Evolutionary conservation across 2,888 invertebrate genomes (phyloP).

Genomic region (Platerodrilus igneus): DNA sequence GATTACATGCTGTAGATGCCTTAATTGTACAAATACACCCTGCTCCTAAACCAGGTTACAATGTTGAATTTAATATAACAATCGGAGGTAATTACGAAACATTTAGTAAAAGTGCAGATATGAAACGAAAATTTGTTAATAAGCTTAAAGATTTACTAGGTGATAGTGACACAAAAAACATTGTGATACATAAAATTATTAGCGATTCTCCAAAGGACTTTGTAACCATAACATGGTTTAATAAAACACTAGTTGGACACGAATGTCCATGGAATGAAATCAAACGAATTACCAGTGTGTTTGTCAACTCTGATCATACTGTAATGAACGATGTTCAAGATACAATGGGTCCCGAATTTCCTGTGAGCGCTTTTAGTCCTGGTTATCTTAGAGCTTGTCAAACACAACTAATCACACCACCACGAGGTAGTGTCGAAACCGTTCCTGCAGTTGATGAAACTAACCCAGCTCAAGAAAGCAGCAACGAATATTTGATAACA

Average conservation of each 20-base stretch:
- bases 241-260: conserved; percentile 69
- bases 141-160: conserved; percentile 71
- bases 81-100: conserved; percentile 65
- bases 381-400: conserved; percentile 59
- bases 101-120: conserved; percentile 64
- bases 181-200: conserved; percentile 68
- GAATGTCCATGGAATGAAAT: conserved; percentile 77
- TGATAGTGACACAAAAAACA: conserved; percentile 67
- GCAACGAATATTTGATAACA: conserved; percentile 68
- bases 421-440: conserved; percentile 31
- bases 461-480: conserved; percentile 46
- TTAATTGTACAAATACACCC: conserved; percentile 69
- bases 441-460: conserved; percentile 47
- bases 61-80: conserved; percentile 77
- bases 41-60: conserved; percentile 60
- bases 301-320: conserved; percentile 61
- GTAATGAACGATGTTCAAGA: conserved; percentile 57
- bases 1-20: conserved; percentile 73
- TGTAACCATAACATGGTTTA: conserved; percentile 73
- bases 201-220: conserved; percentile 38
- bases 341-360: conserved; percentile 67
- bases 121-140: conserved; percentile 77
- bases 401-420: conserved; percentile 32
- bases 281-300: conserved; percentile 62
- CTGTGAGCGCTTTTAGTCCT: conserved; percentile 61